These are phyloP conservation scores for Ctenodactylus gundi DNA, from an alignment of 2,113 vertebrate genomes.

Conservation along the genomic window DNA sequence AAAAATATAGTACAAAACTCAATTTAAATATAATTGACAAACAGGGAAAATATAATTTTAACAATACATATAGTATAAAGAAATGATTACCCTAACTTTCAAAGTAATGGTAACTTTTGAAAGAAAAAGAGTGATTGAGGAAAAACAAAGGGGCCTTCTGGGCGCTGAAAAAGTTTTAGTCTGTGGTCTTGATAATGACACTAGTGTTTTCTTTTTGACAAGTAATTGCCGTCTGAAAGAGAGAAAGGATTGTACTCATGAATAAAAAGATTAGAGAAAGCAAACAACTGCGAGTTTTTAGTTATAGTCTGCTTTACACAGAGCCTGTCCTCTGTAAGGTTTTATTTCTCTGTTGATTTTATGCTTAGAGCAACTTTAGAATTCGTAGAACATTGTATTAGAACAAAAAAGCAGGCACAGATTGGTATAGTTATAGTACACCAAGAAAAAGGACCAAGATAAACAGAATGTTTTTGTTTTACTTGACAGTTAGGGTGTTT, in stretches of 20 bases:
- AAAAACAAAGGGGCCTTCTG: background rate
- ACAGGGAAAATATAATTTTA: background rate
- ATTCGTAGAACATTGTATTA: background rate
- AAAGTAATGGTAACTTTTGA: background rate
- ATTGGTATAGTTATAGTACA: background rate
- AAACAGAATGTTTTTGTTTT: background rate
- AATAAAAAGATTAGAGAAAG: background rate
- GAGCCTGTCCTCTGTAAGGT: background rate
- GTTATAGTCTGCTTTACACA: background rate
- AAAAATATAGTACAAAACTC: background rate
- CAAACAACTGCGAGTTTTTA: background rate
- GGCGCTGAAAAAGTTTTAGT: background rate
- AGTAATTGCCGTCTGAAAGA: background rate
- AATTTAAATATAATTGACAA: background rate
- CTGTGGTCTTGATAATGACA: background rate
- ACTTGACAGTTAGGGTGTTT: background rate
- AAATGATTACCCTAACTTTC: background rate
- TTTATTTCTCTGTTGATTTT: background rate
- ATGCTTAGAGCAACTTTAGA: background rate
- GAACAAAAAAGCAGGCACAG: background rate
- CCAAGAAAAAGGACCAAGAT: background rate
- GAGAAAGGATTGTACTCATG: background rate
- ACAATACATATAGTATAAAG: background rate
- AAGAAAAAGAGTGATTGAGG: background rate
- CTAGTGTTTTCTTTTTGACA: background rate